Evolutionary conservation across 2,113 vertebrate genomes (phyloP).

Genomic region (Pogona vitticeps): DNA sequence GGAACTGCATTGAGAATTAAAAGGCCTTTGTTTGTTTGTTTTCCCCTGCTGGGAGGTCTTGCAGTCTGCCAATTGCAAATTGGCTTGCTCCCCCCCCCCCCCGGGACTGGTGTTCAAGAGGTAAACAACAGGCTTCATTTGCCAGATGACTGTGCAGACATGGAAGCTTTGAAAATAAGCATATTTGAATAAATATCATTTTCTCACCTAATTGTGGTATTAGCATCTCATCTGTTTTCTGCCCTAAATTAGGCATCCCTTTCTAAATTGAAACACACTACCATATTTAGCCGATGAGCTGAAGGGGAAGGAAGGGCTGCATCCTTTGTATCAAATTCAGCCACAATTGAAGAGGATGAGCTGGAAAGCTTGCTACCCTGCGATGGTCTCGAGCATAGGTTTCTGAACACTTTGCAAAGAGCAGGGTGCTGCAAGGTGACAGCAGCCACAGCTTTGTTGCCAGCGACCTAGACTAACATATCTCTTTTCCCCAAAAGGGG

Average conservation of each 20-base stretch:
- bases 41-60: not conserved
- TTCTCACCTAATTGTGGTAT: no score
- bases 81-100: no score
- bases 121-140: no score
- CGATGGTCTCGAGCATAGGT: not conserved
- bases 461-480: not conserved
- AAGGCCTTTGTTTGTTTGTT: no score
- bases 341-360: not conserved
- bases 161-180: no score
- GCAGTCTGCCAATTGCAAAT: no score
- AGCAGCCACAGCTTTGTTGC: constrained; percentile 29
- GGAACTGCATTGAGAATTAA: no score
- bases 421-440: constrained; percentile 26
- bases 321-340: no score
- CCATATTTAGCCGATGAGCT: not conserved
- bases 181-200: no score
- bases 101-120: no score
- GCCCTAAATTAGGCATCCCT: not conserved
- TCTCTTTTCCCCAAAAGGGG: constrained; percentile 11
- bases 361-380: not conserved
- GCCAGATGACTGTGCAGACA: no score
- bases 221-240: no score
- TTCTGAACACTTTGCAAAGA: constrained; percentile 29
- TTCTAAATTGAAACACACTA: not conserved
- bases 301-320: constrained; percentile 7